Evolutionary conservation across 1,140 invertebrate species (phyloP), one percentile per base, ranked within the genome.

Genomic region (Hetaerina americana): DNA sequence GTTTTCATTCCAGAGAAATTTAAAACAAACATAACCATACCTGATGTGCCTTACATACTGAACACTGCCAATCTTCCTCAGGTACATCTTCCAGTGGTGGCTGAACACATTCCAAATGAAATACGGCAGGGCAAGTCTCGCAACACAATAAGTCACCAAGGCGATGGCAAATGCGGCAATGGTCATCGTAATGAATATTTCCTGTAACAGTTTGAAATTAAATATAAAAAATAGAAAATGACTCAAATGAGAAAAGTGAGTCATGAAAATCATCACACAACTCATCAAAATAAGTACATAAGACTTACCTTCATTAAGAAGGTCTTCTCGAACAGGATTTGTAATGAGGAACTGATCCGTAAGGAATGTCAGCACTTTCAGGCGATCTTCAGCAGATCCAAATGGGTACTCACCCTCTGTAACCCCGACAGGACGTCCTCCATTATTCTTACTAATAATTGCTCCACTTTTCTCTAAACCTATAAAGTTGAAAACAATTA

Each of bases 71-170:
- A 78, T 98, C 96, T 83, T 97, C 94, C 66, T 93, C 91, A 66
- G 96, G 96, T 68, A 97, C 93, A 83, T 97, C 90, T 27, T 90
- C 87, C 78, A 98, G 82, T 8, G 96, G 94, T 57, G 96, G 96
- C 78, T 97, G 94, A 26, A 97, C 91, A 85, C 96, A 99, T 77
- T 93, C 91, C 77, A 98, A 84, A 82, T 99, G 96, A 81, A 94
- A 98, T 24, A 98, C 95, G 29, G 96, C 96, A 68, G 96, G 93
- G 80, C 96, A 98, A 6, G 93, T 95, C 82, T 98, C 96, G 83
- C 96, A 99, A 79, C 96, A 98, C 0, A 99, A 81, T 31, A 99
- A 84, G 82, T 98, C 95, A 18, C 96, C 96, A 31, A 97, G 82
- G 75, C 95, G 90, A 81, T 98, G 95, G 81, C 97, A 99, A 66